A percentile compares a stretch with the other conserved stretches of the same genome.
Evolutionary conservation across 1,140 invertebrate species (phyloP).

Genomic region (Drosophila bifasciata): DNA sequence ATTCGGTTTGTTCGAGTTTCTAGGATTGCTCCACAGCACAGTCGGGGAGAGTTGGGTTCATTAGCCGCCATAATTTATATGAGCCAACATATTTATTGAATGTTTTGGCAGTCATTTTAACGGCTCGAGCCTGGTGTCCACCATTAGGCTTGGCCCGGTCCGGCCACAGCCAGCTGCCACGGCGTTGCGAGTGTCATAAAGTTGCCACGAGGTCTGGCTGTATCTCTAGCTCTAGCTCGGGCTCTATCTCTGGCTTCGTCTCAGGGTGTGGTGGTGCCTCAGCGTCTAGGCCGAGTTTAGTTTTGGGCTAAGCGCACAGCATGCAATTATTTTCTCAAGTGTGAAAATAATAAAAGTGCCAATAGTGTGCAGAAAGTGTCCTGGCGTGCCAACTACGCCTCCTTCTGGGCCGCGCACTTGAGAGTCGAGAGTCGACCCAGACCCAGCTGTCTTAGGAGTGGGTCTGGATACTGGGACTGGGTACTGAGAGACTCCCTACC

Average conservation of each 20-base stretch:
- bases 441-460: conserved; percentile 47
- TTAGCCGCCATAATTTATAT: conserved; percentile 79
- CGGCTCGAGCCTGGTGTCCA: conserved; percentile 53
- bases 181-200: conserved; percentile 58
- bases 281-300: conserved; percentile 49
- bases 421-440: conserved; percentile 45
- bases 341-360: conserved; percentile 81
- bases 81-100: conserved; percentile 81
- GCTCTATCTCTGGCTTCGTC: conserved; percentile 3
- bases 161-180: conserved; percentile 64
- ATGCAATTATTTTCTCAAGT: conserved; percentile 77
- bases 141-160: conserved; percentile 43
- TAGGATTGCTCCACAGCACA: conserved; percentile 39
- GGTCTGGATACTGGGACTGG: conserved; percentile 4
- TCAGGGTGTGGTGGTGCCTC: conserved; percentile 72
- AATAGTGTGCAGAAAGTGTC: conserved; percentile 64
- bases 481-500: conserved; percentile 36
- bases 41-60: conserved; percentile 62
- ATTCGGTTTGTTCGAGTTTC: conserved; percentile 7
- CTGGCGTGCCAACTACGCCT: conserved; percentile 46
- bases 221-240: conserved; percentile 2
- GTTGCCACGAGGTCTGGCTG: conserved; percentile 63
- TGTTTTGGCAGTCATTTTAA: conserved; percentile 78
- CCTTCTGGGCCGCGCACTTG: conserved; percentile 38
- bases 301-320: conserved; percentile 72